Conservation (phyloP, 2,797 vertebrate species). For the Intellagama lesueurii region DNA sequence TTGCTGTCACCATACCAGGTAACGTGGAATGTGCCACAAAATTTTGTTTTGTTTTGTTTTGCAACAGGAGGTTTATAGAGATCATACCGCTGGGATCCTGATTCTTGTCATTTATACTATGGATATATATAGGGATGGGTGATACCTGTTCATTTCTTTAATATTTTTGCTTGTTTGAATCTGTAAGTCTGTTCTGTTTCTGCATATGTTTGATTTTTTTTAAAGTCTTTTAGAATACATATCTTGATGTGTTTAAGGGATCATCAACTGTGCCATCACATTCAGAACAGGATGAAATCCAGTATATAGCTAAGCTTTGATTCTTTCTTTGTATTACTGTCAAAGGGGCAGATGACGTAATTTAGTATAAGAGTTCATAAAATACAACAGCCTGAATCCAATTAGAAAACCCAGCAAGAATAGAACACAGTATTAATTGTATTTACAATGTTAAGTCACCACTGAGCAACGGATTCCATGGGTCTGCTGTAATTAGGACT, state of each 20-base stretch:
- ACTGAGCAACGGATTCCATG: too few species aligned
- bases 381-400: too few species aligned
- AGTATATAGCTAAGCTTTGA: background rate
- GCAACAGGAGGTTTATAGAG: background rate
- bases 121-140: background rate
- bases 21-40: background rate
- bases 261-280: background rate
- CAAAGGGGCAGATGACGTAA: background rate
- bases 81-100: background rate
- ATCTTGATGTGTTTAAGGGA: background rate
- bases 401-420: too few species aligned
- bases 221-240: background rate
- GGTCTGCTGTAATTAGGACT: too few species aligned
- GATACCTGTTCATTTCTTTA: background rate
- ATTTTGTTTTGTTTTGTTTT: background rate
- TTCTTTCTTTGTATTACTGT: background rate
- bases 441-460: too few species aligned
- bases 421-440: too few species aligned
- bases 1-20: slow-evolving; percentile 82
- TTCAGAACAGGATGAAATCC: background rate
- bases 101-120: background rate
- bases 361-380: background rate
- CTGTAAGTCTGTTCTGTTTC: background rate
- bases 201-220: background rate
- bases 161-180: background rate